These are phyloP conservation scores for Amblyopsis rosae DNA, from an alignment of 2,113 vertebrate genomes.

Conservation along the genomic window DNA sequence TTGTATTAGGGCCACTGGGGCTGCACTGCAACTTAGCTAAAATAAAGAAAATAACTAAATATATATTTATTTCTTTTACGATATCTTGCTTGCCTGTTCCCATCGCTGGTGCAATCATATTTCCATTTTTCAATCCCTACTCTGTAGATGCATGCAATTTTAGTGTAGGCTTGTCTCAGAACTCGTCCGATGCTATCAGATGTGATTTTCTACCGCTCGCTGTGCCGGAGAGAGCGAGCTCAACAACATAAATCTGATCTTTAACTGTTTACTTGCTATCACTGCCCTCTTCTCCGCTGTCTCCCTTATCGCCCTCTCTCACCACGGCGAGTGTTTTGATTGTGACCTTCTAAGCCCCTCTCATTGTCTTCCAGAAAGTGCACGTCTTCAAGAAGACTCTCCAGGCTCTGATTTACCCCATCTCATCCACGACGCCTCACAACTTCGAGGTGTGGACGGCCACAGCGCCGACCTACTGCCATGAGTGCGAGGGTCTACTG, in stretches of 20 bases:
- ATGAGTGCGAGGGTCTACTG: conserved; percentile 95
- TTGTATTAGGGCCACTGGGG: not conserved
- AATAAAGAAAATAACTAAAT: not conserved
- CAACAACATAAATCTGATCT: not conserved
- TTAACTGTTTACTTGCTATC: not conserved
- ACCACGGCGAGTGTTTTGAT: not conserved
- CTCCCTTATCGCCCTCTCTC: not conserved
- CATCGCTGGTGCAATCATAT: conserved; percentile 8
- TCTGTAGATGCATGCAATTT: conserved; percentile 27
- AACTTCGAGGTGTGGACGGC: conserved; percentile 98
- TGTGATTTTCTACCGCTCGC: conserved; percentile 4
- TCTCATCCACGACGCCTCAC: conserved; percentile 96
- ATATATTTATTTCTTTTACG: not conserved
- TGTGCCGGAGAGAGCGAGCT: conserved; percentile 13
- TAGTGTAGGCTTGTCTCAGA: conserved; percentile 18
- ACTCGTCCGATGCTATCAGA: conserved; percentile 29
- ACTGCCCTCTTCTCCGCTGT: conserved; percentile 1
- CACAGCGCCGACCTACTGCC: conserved; percentile 95
- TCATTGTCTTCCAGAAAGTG: conserved; percentile 81
- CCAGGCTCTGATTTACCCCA: conserved; percentile 95
- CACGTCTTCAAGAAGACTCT: conserved; percentile 97
- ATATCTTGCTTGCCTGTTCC: not conserved
- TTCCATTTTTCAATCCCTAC: not conserved
- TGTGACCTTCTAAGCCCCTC: not conserved
- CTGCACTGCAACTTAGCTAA: not conserved